Evolutionary conservation across 1,140 invertebrate genomes (phyloP).

Genomic region (Musca domestica): DNA sequence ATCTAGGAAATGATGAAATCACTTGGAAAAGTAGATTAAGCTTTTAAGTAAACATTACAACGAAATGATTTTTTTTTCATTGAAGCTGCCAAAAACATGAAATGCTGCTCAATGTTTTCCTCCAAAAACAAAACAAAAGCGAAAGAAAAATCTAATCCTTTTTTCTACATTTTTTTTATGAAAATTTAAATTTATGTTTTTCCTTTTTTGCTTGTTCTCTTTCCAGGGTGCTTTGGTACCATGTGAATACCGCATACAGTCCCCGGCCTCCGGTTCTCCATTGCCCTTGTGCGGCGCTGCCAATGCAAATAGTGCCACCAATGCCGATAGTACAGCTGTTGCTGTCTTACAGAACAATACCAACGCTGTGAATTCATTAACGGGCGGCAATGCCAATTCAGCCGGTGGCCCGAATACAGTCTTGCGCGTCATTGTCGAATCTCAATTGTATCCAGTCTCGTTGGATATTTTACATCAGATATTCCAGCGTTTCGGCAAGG

Average conservation of each 20-base stretch:
- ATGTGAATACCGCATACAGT: slow-evolving; percentile 51
- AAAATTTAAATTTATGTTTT: slow-evolving; percentile 19
- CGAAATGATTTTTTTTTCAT: neutral
- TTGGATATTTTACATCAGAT: slow-evolving; percentile 96
- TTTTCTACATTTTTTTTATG: neutral
- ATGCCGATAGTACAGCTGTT: slow-evolving; percentile 39
- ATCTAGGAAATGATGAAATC: neutral
- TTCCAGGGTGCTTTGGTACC: slow-evolving; percentile 60
- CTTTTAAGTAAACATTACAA: slow-evolving; percentile 7
- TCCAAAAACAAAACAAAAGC: neutral
- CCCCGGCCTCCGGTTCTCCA: slow-evolving; percentile 51
- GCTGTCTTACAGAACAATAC: slow-evolving; percentile 53
- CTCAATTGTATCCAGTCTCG: slow-evolving; percentile 97
- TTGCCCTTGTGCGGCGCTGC: slow-evolving; percentile 45
- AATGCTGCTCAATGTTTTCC: neutral
- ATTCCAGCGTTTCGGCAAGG: slow-evolving; percentile 96
- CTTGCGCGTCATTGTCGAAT: slow-evolving; percentile 95
- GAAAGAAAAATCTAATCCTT: neutral
- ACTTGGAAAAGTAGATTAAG: neutral
- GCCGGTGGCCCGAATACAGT: slow-evolving; percentile 94
- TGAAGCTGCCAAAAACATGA: neutral
- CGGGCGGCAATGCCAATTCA: slow-evolving; percentile 57
- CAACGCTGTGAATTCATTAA: slow-evolving; percentile 40
- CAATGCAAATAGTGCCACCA: slow-evolving; percentile 29
- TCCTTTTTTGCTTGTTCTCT: slow-evolving; percentile 26